These are phyloP conservation scores for Ceyx margarethae DNA, from an alignment of 2,113 vertebrate genomes.

Conservation along the genomic window DNA sequence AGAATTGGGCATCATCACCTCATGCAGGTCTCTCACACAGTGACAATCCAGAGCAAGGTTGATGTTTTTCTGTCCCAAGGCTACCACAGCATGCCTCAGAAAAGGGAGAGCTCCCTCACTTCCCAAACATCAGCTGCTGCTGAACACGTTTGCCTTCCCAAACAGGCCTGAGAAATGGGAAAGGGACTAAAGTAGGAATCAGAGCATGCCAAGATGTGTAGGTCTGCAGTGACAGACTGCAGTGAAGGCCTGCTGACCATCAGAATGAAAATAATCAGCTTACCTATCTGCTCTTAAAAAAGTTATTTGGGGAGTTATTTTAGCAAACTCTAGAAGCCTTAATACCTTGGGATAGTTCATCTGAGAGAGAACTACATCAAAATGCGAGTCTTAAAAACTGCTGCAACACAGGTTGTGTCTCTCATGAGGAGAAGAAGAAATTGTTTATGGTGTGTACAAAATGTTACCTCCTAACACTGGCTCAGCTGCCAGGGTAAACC, in stretches of 20 bases:
- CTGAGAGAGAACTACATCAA: not conserved
- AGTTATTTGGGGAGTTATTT: not conserved
- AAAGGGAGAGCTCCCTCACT: not conserved
- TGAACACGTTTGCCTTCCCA: not conserved
- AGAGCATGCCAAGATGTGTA: not conserved
- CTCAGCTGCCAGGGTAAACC: slow-evolving; percentile 33
- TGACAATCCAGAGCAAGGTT: not conserved
- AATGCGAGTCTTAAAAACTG: not conserved
- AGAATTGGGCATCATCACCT: not conserved
- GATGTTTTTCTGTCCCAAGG: not conserved
- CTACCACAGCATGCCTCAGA: not conserved
- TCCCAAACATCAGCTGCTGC: not conserved
- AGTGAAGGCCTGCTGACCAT: not conserved
- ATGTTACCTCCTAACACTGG: slow-evolving; percentile 24
- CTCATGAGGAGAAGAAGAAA: not conserved
- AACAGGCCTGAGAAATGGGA: not conserved
- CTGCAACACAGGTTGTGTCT: not conserved
- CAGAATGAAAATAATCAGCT: not conserved
- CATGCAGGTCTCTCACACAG: not conserved
- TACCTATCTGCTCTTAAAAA: not conserved
- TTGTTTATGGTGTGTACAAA: not conserved
- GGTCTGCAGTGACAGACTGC: not conserved
- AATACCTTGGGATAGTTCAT: not conserved
- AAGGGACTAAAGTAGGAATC: not conserved
- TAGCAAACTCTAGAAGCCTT: not conserved